These are phyloP conservation scores for Alca torda DNA, from an alignment of 2,797 vertebrate species.

Conservation along the genomic window DNA sequence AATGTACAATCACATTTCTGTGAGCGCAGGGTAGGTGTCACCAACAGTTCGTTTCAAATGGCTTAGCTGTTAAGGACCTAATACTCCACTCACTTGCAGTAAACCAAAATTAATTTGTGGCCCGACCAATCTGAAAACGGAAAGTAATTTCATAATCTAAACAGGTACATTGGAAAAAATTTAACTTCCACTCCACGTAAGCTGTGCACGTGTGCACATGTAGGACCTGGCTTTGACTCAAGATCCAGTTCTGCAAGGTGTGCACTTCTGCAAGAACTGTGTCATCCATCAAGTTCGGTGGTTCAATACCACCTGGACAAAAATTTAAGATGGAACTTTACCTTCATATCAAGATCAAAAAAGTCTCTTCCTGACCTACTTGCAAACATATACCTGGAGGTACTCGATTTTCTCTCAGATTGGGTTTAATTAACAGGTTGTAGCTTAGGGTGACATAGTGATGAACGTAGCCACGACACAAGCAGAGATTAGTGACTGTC, in stretches of 20 bases:
- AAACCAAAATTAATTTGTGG: neutral
- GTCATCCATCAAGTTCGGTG: neutral
- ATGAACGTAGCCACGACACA: neutral
- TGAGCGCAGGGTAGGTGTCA: neutral
- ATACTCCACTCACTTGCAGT: neutral
- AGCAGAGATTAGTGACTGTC: neutral
- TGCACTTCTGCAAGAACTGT: neutral
- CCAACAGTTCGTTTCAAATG: neutral
- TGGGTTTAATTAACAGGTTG: neutral
- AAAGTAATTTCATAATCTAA: neutral
- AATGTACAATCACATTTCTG: rapidly evolving
- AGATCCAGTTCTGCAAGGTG: neutral
- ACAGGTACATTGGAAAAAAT: neutral
- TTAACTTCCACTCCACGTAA: neutral
- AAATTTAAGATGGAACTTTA: neutral
- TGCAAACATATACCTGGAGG: neutral
- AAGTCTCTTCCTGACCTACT: neutral
- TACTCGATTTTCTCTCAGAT: neutral
- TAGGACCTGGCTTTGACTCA: neutral
- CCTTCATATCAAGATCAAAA: neutral
- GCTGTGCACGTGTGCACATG: rapidly evolving
- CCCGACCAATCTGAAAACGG: neutral
- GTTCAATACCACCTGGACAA: neutral
- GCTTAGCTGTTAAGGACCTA: neutral
- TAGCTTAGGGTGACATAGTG: neutral